These are phyloP conservation scores for Leptarthrus brevirostris DNA, from an alignment of 2,888 invertebrate species.

Conservation along the genomic window DNA sequence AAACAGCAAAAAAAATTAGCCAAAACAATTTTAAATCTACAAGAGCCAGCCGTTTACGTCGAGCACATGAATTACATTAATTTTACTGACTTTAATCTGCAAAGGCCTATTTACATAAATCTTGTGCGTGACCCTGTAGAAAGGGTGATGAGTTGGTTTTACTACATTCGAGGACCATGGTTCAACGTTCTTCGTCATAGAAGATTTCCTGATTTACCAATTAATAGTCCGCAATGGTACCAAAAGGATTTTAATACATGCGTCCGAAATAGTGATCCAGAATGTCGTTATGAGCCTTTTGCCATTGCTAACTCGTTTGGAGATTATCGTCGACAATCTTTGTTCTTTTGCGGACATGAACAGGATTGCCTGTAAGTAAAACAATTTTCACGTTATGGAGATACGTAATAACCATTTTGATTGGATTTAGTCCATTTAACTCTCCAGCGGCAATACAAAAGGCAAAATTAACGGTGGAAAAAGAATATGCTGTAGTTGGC, in stretches of 20 bases:
- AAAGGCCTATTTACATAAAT: constrained; percentile 86
- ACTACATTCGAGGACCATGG: constrained; percentile 89
- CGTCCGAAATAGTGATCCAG: constrained; percentile 79
- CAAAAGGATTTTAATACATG: constrained; percentile 84
- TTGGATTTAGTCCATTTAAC: constrained; percentile 76
- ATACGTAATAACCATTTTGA: too few relatives aligned
- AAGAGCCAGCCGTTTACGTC: constrained; percentile 81
- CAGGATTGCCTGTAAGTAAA: constrained; percentile 25
- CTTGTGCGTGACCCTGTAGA: constrained; percentile 87
- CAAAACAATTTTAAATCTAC: constrained; percentile 77
- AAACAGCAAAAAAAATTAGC: constrained; percentile 80
- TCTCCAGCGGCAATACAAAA: constrained; percentile 79
- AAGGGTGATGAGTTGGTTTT: constrained; percentile 88
- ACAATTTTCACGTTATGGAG: too few relatives aligned
- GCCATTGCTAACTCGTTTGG: constrained; percentile 83
- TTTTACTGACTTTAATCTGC: constrained; percentile 79
- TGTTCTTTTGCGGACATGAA: constrained; percentile 88
- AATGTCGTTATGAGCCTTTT: constrained; percentile 81
- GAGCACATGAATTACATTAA: constrained; percentile 90
- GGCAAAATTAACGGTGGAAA: constrained; percentile 82
- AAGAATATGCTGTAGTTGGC: constrained; percentile 84
- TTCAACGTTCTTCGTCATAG: constrained; percentile 84
- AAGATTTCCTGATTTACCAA: constrained; percentile 64
- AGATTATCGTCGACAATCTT: constrained; percentile 82
- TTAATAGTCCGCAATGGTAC: constrained; percentile 72